These are phyloP conservation scores for Phoxinus dragarum DNA, from an alignment of 2,797 vertebrate genomes.

Conservation along the genomic window DNA sequence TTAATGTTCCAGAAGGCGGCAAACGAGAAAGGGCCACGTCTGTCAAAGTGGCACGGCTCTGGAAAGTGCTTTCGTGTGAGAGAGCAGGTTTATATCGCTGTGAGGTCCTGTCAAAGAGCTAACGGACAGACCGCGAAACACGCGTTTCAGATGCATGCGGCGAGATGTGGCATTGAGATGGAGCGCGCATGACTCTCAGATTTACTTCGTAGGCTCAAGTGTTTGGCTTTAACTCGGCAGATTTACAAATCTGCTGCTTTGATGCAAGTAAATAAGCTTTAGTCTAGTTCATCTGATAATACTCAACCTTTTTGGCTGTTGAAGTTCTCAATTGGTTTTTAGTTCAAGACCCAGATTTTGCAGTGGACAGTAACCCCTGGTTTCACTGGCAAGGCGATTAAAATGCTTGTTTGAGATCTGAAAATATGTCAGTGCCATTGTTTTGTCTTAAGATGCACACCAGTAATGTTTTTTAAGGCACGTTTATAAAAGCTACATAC, in stretches of 20 bases:
- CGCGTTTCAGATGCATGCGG: slow-evolving; percentile 42
- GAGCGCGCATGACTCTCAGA: slow-evolving; percentile 23
- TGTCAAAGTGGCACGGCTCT: slow-evolving; percentile 58
- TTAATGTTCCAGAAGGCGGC: slow-evolving; percentile 57
- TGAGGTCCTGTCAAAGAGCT: slow-evolving; percentile 57
- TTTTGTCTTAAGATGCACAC: background rate
- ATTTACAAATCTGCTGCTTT: background rate
- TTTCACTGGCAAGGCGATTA: background rate
- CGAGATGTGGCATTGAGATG: slow-evolving; percentile 44
- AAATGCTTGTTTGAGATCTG: background rate
- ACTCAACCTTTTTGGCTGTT: background rate
- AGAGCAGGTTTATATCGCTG: slow-evolving; percentile 55
- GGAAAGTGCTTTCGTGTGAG: slow-evolving; percentile 53
- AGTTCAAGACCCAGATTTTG: background rate
- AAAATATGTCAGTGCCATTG: background rate
- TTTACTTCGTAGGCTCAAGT: slow-evolving; percentile 14
- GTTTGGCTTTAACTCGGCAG: background rate
- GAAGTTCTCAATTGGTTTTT: background rate
- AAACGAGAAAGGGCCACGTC: slow-evolving; percentile 51
- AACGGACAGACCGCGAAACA: slow-evolving; percentile 56
- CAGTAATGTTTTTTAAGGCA: background rate
- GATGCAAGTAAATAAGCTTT: background rate
- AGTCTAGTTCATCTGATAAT: background rate
- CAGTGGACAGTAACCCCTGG: background rate
- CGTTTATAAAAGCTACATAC: background rate